These are phyloP conservation scores for Ormyrus pomaceus DNA, from an alignment of 2,888 invertebrate genomes.

Conservation along the genomic window DNA sequence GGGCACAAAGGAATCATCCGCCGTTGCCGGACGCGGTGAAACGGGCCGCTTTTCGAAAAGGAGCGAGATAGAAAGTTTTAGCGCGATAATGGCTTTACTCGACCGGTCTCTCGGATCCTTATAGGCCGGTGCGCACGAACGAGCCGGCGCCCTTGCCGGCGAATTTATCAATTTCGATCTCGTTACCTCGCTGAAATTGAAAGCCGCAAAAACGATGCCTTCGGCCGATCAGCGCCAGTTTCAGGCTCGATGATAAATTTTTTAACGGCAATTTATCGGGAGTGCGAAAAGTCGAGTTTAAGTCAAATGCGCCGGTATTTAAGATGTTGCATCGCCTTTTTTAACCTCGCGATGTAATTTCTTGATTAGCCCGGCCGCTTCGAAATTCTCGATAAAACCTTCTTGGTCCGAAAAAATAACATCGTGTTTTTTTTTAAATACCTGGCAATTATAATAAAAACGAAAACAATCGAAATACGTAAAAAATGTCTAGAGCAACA, in stretches of 20 bases:
- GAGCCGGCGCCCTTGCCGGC: not conserved
- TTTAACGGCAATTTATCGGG: conserved; percentile 2
- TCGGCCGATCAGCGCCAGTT: not conserved
- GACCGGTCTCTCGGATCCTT: conserved; percentile 26
- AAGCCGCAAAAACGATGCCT: conserved; percentile 29
- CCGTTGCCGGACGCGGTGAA: conserved; percentile 13
- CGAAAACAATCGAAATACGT: too few species aligned
- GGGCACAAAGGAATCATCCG: conserved; percentile 13
- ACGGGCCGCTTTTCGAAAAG: not conserved
- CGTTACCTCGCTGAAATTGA: conserved; percentile 14
- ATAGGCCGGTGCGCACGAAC: not conserved
- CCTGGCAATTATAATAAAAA: too few species aligned
- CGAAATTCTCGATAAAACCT: too few species aligned
- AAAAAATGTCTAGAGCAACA: not conserved
- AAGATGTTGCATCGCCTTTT: too few species aligned
- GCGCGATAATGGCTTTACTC: conserved; percentile 25
- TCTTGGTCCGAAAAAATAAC: too few species aligned
- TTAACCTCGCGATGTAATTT: too few species aligned
- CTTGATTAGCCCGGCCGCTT: too few species aligned
- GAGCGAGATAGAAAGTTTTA: not conserved
- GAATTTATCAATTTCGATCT: conserved; percentile 37
- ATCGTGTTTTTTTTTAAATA: too few species aligned
- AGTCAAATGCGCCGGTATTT: too few species aligned
- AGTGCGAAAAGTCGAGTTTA: not conserved
- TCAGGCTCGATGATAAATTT: conserved; percentile 12